Percentiles rank a stretch among this genome's conserved stretches.
Evolutionary conservation across 2,888 invertebrate genomes (phyloP).

Genomic region (Argynnis bischoffii): DNA sequence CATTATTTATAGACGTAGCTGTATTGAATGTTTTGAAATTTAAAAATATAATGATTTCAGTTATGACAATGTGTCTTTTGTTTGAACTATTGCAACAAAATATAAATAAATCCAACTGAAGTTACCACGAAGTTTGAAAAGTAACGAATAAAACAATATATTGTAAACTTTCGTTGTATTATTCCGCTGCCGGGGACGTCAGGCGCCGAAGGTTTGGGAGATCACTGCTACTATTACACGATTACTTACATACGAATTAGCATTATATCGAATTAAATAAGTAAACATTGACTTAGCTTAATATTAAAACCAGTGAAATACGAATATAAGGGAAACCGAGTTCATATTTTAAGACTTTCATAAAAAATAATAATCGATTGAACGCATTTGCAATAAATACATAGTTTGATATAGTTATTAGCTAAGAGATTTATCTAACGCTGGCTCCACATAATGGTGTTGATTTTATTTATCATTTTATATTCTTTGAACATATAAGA

Average conservation of each 20-base stretch:
- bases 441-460: conserved; percentile 30
- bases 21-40: not conserved
- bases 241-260: conserved; percentile 79
- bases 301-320: conserved; percentile 74
- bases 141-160: conserved; percentile 61
- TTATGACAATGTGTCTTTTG: not conserved
- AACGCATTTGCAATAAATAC: conserved; percentile 26
- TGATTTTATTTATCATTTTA: not conserved
- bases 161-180: conserved; percentile 75
- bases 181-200: conserved; percentile 61
- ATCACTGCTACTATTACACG: conserved; percentile 80
- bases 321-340: conserved; percentile 58
- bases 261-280: conserved; percentile 79
- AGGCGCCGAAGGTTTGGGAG: conserved; percentile 77
- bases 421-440: conserved; percentile 36
- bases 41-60: not conserved
- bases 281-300: conserved; percentile 82
- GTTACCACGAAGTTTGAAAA: conserved; percentile 31
- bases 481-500: not conserved
- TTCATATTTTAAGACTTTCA: conserved; percentile 38
- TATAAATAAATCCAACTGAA: not conserved
- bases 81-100: not conserved
- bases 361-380: conserved; percentile 43
- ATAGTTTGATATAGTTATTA: conserved; percentile 29
- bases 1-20: too few species aligned